Base-by-base conservation (phyloP, 1,140 invertebrate species). In the Eueides isabella region DNA sequence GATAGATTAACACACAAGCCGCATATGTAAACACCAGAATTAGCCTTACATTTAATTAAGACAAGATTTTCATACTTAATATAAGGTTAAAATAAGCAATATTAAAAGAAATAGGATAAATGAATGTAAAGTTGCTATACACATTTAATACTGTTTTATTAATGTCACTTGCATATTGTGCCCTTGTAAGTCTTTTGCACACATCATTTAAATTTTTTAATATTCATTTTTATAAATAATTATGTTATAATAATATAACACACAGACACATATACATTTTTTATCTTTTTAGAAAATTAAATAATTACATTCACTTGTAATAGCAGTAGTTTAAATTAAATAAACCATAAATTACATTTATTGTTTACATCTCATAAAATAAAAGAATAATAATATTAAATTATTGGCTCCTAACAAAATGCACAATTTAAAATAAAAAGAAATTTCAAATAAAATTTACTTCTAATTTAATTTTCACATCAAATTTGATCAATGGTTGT, bases 1-100 rank as follows among this genome's bases (percentile, higher is more conserved):
- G 48, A 26, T 55, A 55, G 19, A 55, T 23, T 55, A 55, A 55
- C 19, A 55, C 48, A 26, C 9, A 26, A 55, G 11, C 9, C 23
- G 2, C 48, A 55, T 4, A 55, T 65, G 61, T 63, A 65, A 35
- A 65, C 63, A 65, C 63, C 63, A 65, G 19, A 65, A 38, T 31
- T 65, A 65, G 63, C 63, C 30, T 35, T 65, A 65, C 26, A 65
- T 65, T 28, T 63, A 35, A 65, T 65, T 65, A 65, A 65, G 63
- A 35, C 30, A 16, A 38, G 63, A 65, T 35, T 65, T 35, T 65
- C 63, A 35, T 65, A 65, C 33, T 65, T 35, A 65, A 65, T 35
- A 65, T 35, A 65, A 35, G 61, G 38, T 38, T 30, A 65, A 65
- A 35, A 65, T 65, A 65, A 65, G 63, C 63, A 65, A 65, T 65